Evolutionary conservation across 2,888 invertebrate species (phyloP), one percentile per base, ranked within the genome.

Genomic region (Syrista parreyssii): DNA sequence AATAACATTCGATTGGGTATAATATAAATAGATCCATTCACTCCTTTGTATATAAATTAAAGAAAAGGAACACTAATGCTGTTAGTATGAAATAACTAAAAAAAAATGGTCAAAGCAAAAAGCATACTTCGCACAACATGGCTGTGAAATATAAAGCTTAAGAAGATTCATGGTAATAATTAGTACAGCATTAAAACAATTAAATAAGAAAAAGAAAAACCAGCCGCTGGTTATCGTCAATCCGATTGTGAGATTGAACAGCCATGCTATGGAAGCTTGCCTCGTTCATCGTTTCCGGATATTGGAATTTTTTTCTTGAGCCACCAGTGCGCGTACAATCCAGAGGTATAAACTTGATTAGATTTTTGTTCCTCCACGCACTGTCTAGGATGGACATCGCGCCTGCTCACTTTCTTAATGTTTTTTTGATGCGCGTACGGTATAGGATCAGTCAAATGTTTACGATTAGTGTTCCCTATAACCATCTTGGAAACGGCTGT

Each of bases 261-360:
- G 91, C 91, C 91, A 91, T 91, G 91, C 91, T 85, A 91, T 91
- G 91, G 90, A 90, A 90, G 84, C 91, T 91, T 91, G 91, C 91
- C 91, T 91, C 89, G 89, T 85, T 88, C 85, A 75, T 86, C 82
- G 82, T 79, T 84, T 83, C 86, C 87, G 82, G 86, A 81, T 74
- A 88, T 94, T 83, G 96, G 96, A 90, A 96, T 93, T 89, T 95
- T 95, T 90, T 96, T 96, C 93, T 97, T 97, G 93, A 97, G 95
- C 97, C 97, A 97, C 97, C 97, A 97, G 93, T 97, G 97, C 82
- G 97, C 97, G 92, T 97, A 97, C 92, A 97, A 93, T 88, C 96
- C 97, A 74, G 97, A 96, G 80, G 95, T 95, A 92, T 95, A 97
- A 89, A 95, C 93, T 91, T 93, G 91, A 85, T 92, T 92, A 83